Percentiles rank a stretch among this genome's conserved stretches.
phyloP scores from a whole-genome alignment of 2,113 vertebrate species.

The Hippocampus mohnikei region DNA sequence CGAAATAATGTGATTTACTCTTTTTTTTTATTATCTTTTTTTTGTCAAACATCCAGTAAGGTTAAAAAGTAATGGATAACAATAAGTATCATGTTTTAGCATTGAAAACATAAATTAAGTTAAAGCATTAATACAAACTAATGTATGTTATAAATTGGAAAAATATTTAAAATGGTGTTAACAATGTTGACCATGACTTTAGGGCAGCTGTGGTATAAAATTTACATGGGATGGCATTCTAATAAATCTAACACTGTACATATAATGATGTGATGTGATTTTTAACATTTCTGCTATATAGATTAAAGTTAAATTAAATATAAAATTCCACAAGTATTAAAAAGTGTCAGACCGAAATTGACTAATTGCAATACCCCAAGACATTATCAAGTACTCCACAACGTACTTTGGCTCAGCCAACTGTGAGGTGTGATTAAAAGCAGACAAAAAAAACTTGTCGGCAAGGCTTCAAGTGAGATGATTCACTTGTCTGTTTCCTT shows the following conservation, averaged over 20 bases:
- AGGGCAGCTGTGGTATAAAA: too few species aligned
- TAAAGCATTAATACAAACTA: too few species aligned
- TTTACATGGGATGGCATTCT: too few species aligned
- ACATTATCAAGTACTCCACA: not conserved
- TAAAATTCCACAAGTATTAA: not conserved
- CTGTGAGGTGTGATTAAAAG: conserved; percentile 3
- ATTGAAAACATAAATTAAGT: too few species aligned
- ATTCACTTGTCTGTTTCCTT: not conserved
- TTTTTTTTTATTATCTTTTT: not conserved
- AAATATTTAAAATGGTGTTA: too few species aligned
- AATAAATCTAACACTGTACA: too few species aligned
- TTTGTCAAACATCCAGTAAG: too few species aligned
- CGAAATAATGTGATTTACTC: not conserved
- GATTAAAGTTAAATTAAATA: not conserved
- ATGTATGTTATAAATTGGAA: too few species aligned
- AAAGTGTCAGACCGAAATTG: not conserved
- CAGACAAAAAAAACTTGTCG: not conserved
- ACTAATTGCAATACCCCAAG: not conserved
- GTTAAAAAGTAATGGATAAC: too few species aligned
- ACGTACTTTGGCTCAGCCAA: not conserved
- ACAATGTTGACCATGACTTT: too few species aligned
- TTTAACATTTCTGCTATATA: not conserved
- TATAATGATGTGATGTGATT: not conserved
- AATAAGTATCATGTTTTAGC: too few species aligned
- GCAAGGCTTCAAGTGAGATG: not conserved